phyloP scores from a whole-genome alignment of 2,888 invertebrate genomes.

The Cosmia pyralina region DNA sequence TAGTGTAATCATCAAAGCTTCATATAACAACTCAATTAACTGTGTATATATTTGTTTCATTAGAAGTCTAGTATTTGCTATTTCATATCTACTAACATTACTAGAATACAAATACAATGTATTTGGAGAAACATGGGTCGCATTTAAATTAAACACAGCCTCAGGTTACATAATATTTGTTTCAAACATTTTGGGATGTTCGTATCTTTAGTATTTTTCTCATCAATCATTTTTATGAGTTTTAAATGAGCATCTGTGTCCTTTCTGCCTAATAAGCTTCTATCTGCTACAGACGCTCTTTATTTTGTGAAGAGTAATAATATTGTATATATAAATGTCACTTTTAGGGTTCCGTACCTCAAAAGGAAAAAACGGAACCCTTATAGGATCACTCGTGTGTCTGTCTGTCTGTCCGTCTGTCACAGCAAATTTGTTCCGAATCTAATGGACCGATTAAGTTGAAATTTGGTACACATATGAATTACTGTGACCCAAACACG shows the following conservation, averaged over 20 bases:
- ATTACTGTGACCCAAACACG: too few species aligned
- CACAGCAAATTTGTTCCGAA: too few species aligned
- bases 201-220: slow-evolving; percentile 36
- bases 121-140: slow-evolving; percentile 27
- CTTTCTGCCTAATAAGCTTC: slow-evolving; percentile 17
- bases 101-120: slow-evolving; percentile 32
- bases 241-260: slow-evolving; percentile 45
- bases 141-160: slow-evolving; percentile 18
- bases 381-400: too few species aligned
- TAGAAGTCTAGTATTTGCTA: slow-evolving; percentile 24
- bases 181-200: slow-evolving; percentile 24
- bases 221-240: slow-evolving; percentile 56
- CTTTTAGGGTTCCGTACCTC: too few species aligned
- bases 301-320: slow-evolving; percentile 1
- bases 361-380: too few species aligned
- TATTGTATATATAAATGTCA: too few species aligned
- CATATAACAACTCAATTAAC: slow-evolving; percentile 25
- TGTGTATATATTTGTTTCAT: slow-evolving; percentile 16
- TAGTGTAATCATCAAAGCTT: slow-evolving; percentile 4
- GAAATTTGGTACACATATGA: too few species aligned
- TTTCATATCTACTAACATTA: slow-evolving; percentile 20
- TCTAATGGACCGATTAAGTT: too few species aligned
- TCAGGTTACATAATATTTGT: slow-evolving; percentile 25
- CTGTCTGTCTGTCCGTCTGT: too few species aligned
- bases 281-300: background rate